Evolutionary conservation across 1,140 invertebrate species (phyloP), one percentile per base, ranked within the genome.

Genomic region (Megalonaias nervosa): DNA sequence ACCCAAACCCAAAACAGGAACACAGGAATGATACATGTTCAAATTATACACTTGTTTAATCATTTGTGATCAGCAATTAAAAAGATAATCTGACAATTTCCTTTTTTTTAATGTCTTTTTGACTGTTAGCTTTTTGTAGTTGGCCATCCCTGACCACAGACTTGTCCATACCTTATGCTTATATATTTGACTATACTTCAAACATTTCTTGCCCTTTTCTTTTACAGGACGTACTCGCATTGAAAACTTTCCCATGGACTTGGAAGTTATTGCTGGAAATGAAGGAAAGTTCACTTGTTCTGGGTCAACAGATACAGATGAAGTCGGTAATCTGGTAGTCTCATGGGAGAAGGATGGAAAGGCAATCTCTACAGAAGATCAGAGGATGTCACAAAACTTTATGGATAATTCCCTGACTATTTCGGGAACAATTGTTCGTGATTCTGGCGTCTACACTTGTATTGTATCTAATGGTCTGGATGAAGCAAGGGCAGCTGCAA

Each of bases 401-500:
- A 86, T 87, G 82, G 97, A 99, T 91, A 96, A 96, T 88, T 98
- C 98, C 0, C 91, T 99, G 69, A 96, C 95, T 14, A 98, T 99
- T 71, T 95, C 95, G 13, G 97, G 98, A 91, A 98, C 97, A 17
- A 95, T 94, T 38, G 97, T 98, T 91, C 90, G 98, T 70, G 97
- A 99, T 91, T 98, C 98, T 15, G 98, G 97, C 17, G 94, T 93
- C 66, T 99, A 99, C 86, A 99, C 97, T 0, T 99, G 98, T 91
- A 93, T 98, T n/a, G 98, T 98, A 2, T 93, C 92, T 62, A 99
- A 98, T 3, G 93, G 95, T 11, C 92, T 99, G 23, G 98, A 99
- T 89, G 93, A 95, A 82, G 94, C 95, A 1, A 93, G 92, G 12
- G 95, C 96, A 0, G 93, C 94, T 81, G 97, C 98, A 13, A 96